These are phyloP conservation scores for Cephus runcator DNA, from an alignment of 2,888 invertebrate species.

Conservation along the genomic window DNA sequence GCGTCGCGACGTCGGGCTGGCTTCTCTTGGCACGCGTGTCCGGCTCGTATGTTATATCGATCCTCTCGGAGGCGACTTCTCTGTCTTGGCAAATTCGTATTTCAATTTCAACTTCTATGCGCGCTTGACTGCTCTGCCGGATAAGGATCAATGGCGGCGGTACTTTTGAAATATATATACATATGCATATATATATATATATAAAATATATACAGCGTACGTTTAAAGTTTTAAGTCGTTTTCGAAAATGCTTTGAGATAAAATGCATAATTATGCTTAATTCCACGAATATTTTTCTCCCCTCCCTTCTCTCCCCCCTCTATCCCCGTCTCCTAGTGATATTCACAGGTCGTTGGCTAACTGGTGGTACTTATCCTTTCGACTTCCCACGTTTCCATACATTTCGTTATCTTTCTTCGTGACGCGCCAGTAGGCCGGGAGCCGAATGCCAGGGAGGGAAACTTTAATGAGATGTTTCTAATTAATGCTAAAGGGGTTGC, in stretches of 20 bases:
- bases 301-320: not conserved
- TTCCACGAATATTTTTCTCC: slow-evolving; percentile 27
- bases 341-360: slow-evolving; percentile 9
- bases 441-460: slow-evolving; percentile 16
- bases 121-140: not conserved
- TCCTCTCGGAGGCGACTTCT: not conserved
- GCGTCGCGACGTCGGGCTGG: not conserved
- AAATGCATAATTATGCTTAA: slow-evolving; percentile 31
- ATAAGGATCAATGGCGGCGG: not conserved
- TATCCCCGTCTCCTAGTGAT: not conserved
- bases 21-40: not conserved
- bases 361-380: not conserved
- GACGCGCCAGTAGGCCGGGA: slow-evolving; percentile 8
- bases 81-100: not conserved
- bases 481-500: slow-evolving; percentile 15
- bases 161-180: not conserved
- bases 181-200: no score
- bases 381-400: slow-evolving; percentile 2
- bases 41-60: not conserved
- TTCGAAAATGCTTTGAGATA: slow-evolving; percentile 23
- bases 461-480: slow-evolving; percentile 23
- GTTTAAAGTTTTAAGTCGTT: not conserved
- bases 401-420: slow-evolving; percentile 15
- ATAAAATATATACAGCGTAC: not conserved
- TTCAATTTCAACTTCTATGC: not conserved